These are phyloP conservation scores for Scatophagus argus DNA, from an alignment of 2,113 vertebrate genomes.

Conservation along the genomic window DNA sequence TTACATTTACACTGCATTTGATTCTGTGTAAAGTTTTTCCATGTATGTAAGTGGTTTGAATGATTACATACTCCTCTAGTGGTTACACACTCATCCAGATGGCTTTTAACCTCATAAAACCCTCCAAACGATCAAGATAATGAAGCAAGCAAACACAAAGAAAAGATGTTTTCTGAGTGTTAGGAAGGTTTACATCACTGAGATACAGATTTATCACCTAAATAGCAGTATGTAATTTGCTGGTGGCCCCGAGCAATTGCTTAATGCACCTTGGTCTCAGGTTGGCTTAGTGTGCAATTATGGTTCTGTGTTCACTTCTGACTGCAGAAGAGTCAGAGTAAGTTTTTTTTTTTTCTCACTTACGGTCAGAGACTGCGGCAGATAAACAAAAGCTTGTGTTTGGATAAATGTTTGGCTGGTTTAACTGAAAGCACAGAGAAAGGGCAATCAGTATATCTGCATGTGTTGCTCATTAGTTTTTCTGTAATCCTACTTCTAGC, in stretches of 20 bases:
- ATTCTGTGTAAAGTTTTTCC: neutral
- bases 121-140: neutral
- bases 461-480: slow-evolving; percentile 18
- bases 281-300: neutral
- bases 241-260: neutral
- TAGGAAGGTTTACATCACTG: neutral
- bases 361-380: neutral
- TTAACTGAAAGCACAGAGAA: slow-evolving; percentile 1
- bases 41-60: neutral
- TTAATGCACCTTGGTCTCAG: neutral
- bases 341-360: neutral
- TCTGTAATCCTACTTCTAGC: neutral
- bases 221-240: neutral
- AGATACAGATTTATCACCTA: neutral
- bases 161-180: neutral
- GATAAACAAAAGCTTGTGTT: neutral
- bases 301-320: neutral
- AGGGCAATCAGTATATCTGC: neutral
- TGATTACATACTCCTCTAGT: neutral
- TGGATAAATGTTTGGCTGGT: slow-evolving; percentile 7
- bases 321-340: neutral
- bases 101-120: neutral
- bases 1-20: neutral
- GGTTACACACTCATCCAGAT: too few species aligned
- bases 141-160: neutral